phyloP scores from a whole-genome alignment of 2,113 vertebrate genomes.

The Corythoichthys haematopterus region DNA sequence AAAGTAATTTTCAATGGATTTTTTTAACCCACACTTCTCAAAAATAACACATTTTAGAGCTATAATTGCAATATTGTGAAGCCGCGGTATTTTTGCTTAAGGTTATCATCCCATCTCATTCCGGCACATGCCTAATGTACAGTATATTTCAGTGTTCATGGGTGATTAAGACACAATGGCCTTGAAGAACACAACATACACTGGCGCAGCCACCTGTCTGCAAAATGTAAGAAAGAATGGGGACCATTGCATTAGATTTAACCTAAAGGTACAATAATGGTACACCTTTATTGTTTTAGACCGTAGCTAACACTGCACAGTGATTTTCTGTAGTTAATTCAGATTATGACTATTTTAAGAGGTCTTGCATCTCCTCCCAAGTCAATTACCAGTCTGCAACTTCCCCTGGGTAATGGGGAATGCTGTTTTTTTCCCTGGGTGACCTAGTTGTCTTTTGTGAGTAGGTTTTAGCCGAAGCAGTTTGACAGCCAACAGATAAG shows the following conservation, averaged over 20 bases:
- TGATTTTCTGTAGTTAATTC: slow-evolving; percentile 43
- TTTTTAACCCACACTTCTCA: no score
- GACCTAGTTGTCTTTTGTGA: slow-evolving; percentile 84
- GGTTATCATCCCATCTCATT: no score
- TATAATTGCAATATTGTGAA: no score
- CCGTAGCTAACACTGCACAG: background rate
- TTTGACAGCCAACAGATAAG: slow-evolving; percentile 85
- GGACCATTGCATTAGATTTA: background rate
- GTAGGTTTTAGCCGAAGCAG: slow-evolving; percentile 80
- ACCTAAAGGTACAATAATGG: background rate
- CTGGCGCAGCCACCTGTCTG: background rate
- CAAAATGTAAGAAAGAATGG: background rate
- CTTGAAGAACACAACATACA: background rate
- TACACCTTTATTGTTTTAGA: background rate
- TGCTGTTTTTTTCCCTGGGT: slow-evolving; percentile 63
- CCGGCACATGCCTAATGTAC: no score
- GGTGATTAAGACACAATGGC: background rate
- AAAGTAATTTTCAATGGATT: no score
- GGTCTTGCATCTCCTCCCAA: slow-evolving; percentile 57
- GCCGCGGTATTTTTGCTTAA: no score
- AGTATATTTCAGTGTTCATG: no score
- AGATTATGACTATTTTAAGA: slow-evolving; percentile 51
- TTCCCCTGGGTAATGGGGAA: slow-evolving; percentile 70
- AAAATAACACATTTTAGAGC: no score
- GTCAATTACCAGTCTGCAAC: slow-evolving; percentile 76